A percentile compares a stretch with the other conserved stretches of the same genome.
phyloP scores from a whole-genome alignment of 2,797 vertebrate species.

The Pterois miles region DNA sequence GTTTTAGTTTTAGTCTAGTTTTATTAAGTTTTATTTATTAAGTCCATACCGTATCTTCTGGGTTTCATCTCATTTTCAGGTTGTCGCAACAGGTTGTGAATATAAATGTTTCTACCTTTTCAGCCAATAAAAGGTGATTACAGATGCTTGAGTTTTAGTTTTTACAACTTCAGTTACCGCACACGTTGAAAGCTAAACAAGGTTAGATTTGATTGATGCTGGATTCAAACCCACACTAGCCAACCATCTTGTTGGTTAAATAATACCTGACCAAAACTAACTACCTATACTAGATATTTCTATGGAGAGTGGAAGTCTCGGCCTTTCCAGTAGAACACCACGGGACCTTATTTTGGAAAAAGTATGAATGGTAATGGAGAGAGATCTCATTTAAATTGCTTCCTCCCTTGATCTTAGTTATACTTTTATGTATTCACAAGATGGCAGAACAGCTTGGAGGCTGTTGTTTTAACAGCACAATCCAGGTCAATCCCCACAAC shows the following conservation, averaged over 20 bases:
- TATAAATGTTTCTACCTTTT: not conserved
- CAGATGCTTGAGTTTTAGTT: not conserved
- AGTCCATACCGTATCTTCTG: not conserved
- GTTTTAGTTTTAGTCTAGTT: too few relatives aligned
- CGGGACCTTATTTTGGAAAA: too few relatives aligned
- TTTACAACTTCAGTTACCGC: not conserved
- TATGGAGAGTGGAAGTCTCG: not conserved
- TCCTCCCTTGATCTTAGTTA: not conserved
- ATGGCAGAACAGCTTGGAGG: slow-evolving; percentile 15
- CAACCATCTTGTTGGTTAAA: not conserved
- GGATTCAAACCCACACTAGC: not conserved
- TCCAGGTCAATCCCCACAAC: not conserved
- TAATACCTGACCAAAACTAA: not conserved
- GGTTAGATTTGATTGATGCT: not conserved
- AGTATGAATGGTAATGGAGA: too few relatives aligned
- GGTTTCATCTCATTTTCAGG: not conserved
- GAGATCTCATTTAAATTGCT: too few relatives aligned
- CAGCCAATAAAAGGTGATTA: not conserved
- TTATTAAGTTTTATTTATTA: too few relatives aligned
- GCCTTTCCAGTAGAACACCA: too few relatives aligned
- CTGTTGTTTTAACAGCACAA: not conserved
- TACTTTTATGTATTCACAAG: slow-evolving; percentile 16
- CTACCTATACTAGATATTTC: not conserved
- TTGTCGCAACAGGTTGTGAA: too few relatives aligned
- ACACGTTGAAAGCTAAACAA: not conserved